A percentile compares a stretch with the other conserved stretches of the same genome.
Conservation (phyloP, 2,797 vertebrate genomes). For the Anableps anableps region DNA sequence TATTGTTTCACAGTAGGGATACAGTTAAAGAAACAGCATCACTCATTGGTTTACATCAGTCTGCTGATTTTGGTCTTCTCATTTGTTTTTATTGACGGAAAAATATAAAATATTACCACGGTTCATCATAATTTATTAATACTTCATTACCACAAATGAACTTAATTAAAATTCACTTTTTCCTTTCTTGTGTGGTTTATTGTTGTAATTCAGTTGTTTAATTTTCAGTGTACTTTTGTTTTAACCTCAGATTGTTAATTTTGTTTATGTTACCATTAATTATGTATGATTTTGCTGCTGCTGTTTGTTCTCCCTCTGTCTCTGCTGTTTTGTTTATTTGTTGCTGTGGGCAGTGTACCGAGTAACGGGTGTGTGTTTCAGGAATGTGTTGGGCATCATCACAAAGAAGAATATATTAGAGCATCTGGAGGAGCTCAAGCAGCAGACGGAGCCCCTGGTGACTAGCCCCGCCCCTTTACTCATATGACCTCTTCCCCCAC, state of each 20-base stretch:
- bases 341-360: slow-evolving; percentile 71
- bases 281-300: slow-evolving; percentile 69
- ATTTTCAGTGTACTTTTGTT: slow-evolving; percentile 24
- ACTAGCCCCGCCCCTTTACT: slow-evolving; percentile 90
- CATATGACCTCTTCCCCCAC: slow-evolving; percentile 83
- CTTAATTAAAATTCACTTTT: slow-evolving; percentile 12
- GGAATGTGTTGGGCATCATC: slow-evolving; percentile 99
- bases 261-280: slow-evolving; percentile 41
- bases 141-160: background rate
- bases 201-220: slow-evolving; percentile 26
- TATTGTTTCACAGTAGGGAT: background rate
- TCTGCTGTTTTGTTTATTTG: slow-evolving; percentile 58
- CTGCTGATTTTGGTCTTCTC: background rate
- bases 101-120: slow-evolving; percentile 2
- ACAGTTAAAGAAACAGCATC: no score
- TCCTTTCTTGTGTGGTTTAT: slow-evolving; percentile 11
- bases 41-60: background rate
- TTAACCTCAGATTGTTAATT: slow-evolving; percentile 34
- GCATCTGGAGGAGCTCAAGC: slow-evolving; percentile 99
- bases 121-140: background rate
- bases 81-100: slow-evolving; percentile 12
- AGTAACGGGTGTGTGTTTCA: slow-evolving; percentile 99
- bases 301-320: slow-evolving; percentile 61
- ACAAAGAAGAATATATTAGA: slow-evolving; percentile 99
- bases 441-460: slow-evolving; percentile 96